These are phyloP conservation scores for Pomacea maculata DNA, from an alignment of 1,140 invertebrate species.

Conservation along the genomic window DNA sequence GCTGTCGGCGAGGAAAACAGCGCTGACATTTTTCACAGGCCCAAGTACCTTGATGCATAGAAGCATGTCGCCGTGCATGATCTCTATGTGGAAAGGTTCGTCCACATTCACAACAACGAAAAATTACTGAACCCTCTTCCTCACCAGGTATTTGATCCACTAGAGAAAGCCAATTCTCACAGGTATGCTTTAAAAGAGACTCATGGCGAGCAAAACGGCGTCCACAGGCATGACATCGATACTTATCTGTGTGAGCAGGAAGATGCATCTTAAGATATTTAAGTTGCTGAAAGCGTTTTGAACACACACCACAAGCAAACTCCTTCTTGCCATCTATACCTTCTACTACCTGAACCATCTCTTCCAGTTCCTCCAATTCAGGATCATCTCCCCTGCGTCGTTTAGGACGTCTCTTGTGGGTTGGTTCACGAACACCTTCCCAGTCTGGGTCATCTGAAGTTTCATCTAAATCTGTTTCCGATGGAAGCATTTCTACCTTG, in stretches of 20 bases:
- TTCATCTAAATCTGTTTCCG: not conserved
- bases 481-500: constrained; percentile 18
- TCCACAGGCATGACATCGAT: constrained; percentile 50
- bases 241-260: constrained; percentile 48
- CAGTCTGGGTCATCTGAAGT: constrained; percentile 18
- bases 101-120: constrained; percentile 41
- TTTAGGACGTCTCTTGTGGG: constrained; percentile 18
- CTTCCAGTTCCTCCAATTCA: constrained; percentile 34
- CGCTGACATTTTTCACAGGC: constrained; percentile 39
- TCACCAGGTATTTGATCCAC: constrained; percentile 31
- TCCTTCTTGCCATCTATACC: constrained; percentile 31
- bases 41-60: constrained; percentile 36
- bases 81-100: constrained; percentile 36
- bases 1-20: constrained; percentile 34
- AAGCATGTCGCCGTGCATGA: constrained; percentile 32
- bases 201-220: constrained; percentile 53
- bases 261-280: constrained; percentile 52
- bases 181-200: constrained; percentile 49
- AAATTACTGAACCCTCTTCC: constrained; percentile 36
- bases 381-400: constrained; percentile 31
- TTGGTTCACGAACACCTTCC: not conserved
- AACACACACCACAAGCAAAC: constrained; percentile 47
- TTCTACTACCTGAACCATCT: constrained; percentile 29
- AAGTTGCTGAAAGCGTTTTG: constrained; percentile 45
- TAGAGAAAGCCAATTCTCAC: constrained; percentile 33